These are phyloP conservation scores for Ochlodes sylvanus DNA, from an alignment of 2,888 invertebrate species.

Conservation along the genomic window DNA sequence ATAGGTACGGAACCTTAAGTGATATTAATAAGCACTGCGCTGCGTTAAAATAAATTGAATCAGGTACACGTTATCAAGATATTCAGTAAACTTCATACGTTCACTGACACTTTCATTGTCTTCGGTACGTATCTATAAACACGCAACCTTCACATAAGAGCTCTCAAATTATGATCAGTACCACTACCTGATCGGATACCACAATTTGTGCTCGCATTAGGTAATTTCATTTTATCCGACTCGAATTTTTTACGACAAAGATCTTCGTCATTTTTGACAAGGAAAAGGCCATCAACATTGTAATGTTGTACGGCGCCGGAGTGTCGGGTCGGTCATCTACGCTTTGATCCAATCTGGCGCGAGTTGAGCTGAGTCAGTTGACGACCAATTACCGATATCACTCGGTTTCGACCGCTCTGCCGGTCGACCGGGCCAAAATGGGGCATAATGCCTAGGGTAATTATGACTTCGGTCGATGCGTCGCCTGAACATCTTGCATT, in stretches of 20 bases:
- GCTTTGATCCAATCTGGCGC: slow-evolving; percentile 77
- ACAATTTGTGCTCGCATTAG: slow-evolving; percentile 77
- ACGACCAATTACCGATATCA: slow-evolving; percentile 84
- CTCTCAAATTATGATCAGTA: slow-evolving; percentile 27
- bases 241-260: slow-evolving; percentile 78
- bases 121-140: neutral
- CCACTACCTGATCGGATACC: slow-evolving; percentile 72
- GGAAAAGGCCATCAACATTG: slow-evolving; percentile 84
- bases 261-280: slow-evolving; percentile 85
- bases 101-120: neutral
- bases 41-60: too few relatives aligned
- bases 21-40: too few relatives aligned
- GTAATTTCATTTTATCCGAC: slow-evolving; percentile 77
- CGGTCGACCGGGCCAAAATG: slow-evolving; percentile 66
- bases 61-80: too few relatives aligned
- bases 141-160: slow-evolving; percentile 1
- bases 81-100: too few relatives aligned
- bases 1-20: too few relatives aligned
- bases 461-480: slow-evolving; percentile 67
- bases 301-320: slow-evolving; percentile 80
- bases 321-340: slow-evolving; percentile 71
- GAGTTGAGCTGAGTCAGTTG: slow-evolving; percentile 60
- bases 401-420: slow-evolving; percentile 64
- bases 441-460: slow-evolving; percentile 83
- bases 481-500: slow-evolving; percentile 48